These are phyloP conservation scores for Hyperoodon ampullatus DNA, from an alignment of 2,113 vertebrate species.

Conservation along the genomic window DNA sequence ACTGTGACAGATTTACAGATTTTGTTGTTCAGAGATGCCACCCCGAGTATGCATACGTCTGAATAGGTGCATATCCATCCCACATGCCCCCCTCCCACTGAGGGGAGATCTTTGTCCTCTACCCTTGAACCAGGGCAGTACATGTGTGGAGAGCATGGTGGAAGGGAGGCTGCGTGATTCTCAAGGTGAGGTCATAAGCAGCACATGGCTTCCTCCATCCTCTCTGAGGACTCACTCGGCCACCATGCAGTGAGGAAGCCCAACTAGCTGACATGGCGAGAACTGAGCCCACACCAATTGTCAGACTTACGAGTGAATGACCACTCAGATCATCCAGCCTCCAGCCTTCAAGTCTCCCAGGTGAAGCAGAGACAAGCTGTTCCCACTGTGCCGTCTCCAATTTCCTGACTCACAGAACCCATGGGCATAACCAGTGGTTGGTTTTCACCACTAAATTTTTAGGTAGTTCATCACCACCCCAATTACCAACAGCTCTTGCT, in stretches of 20 bases:
- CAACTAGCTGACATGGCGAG: neutral
- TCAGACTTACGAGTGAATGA: neutral
- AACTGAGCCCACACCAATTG: neutral
- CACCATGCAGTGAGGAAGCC: neutral
- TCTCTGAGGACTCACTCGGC: neutral
- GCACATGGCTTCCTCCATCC: accelerated
- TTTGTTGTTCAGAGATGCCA: neutral
- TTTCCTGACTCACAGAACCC: neutral
- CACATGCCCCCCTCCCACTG: too few relatives aligned
- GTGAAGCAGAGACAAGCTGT: neutral
- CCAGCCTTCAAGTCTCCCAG: neutral
- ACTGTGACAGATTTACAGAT: neutral
- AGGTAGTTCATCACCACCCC: neutral
- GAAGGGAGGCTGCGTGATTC: neutral
- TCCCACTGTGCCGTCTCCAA: accelerated
- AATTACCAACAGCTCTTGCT: neutral
- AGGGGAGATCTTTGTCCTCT: neutral
- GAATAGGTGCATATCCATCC: too few relatives aligned
- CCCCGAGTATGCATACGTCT: neutral
- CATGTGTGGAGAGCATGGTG: neutral
- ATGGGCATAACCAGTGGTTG: neutral
- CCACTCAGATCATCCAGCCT: too few relatives aligned
- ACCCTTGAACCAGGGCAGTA: neutral
- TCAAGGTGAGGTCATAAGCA: neutral
- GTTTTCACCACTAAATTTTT: neutral